Evolutionary conservation across 2,113 vertebrate genomes (phyloP).

Genomic region (Gila orcuttii): DNA sequence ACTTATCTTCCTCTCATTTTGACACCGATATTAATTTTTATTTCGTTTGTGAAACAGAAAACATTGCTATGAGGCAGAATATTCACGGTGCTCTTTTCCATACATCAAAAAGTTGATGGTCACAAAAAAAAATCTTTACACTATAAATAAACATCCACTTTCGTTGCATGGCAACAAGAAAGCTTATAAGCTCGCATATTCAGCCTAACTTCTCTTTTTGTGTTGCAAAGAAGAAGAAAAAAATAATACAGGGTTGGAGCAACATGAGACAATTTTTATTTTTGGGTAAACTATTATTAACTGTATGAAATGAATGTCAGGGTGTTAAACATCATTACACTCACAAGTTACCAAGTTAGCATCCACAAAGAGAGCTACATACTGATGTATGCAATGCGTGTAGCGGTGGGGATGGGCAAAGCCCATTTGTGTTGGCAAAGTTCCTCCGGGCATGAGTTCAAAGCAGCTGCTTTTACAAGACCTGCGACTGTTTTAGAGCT

Average conservation of each 20-base stretch:
- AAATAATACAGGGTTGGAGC: neutral
- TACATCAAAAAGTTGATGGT: neutral
- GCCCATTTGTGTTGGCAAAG: conserved; percentile 47
- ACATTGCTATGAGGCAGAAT: neutral
- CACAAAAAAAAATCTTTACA: neutral
- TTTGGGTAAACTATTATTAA: conserved; percentile 6
- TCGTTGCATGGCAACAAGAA: neutral
- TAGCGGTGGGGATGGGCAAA: neutral
- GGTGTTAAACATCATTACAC: neutral
- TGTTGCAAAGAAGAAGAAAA: neutral
- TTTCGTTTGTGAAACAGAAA: neutral
- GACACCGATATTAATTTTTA: neutral
- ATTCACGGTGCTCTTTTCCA: neutral
- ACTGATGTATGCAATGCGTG: conserved; percentile 31
- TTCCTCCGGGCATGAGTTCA: conserved; percentile 52
- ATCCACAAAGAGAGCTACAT: neutral
- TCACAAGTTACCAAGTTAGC: conserved; percentile 3
- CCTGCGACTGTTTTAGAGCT: conserved; percentile 2
- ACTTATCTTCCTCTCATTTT: neutral
- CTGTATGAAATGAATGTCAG: neutral
- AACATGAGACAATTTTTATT: neutral
- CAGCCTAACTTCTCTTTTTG: neutral
- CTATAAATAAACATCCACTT: conserved; percentile 12
- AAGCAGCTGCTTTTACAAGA: conserved; percentile 57
- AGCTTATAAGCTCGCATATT: neutral